Evolutionary conservation across 2,797 vertebrate species (phyloP).

Genomic region (Betta splendens): DNA sequence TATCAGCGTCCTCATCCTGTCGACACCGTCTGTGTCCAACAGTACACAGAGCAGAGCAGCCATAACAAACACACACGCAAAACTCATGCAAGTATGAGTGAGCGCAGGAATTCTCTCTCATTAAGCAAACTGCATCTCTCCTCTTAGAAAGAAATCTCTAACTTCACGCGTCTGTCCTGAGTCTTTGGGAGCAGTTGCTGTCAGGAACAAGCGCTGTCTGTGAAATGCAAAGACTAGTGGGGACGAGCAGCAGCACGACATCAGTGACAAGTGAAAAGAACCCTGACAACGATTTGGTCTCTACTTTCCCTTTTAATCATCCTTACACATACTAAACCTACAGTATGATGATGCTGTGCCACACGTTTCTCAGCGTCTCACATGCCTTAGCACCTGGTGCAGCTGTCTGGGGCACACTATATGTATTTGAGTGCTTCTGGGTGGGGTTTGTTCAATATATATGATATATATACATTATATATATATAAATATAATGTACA

Average conservation of each 20-base stretch:
- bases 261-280: too few relatives aligned
- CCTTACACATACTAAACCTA: not conserved
- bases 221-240: not conserved
- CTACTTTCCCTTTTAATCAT: not conserved
- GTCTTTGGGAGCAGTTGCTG: too few relatives aligned
- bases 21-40: too few relatives aligned
- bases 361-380: slow-evolving; percentile 10
- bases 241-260: too few relatives aligned
- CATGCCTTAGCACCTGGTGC: not conserved
- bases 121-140: too few relatives aligned
- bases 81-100: too few relatives aligned
- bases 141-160: not conserved
- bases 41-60: too few relatives aligned
- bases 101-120: too few relatives aligned
- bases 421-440: slow-evolving; percentile 5
- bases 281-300: not conserved
- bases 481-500: slow-evolving; percentile 39
- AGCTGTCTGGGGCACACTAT: not conserved
- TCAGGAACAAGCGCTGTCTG: not conserved
- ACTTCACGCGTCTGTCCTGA: not conserved
- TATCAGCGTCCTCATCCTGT: too few relatives aligned
- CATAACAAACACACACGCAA: too few relatives aligned
- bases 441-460: not conserved
- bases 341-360: not conserved
- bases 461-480: slow-evolving; percentile 11